These are phyloP conservation scores for Tenthredo amoena DNA, from an alignment of 2,888 invertebrate genomes.

Conservation along the genomic window DNA sequence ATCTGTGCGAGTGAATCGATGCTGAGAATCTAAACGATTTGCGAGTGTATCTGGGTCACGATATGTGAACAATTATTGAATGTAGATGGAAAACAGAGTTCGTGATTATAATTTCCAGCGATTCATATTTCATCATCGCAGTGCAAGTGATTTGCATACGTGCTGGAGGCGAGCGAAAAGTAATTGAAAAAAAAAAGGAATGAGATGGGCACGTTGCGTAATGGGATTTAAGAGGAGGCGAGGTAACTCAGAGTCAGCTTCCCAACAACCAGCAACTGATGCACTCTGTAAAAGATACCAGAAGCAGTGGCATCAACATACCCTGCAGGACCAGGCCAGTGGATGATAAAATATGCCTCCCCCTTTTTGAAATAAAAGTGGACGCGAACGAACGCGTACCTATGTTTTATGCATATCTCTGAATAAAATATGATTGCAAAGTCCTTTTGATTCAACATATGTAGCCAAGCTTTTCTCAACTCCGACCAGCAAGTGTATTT, in stretches of 20 bases:
- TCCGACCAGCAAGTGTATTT: constrained; percentile 45
- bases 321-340: constrained; percentile 43
- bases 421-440: constrained; percentile 72
- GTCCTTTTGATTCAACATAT: constrained; percentile 69
- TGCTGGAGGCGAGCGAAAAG: constrained; percentile 39
- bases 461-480: constrained; percentile 62
- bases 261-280: constrained; percentile 43
- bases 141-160: constrained; percentile 45
- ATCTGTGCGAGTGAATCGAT: neutral
- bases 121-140: constrained; percentile 26
- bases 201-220: constrained; percentile 27
- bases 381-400: constrained; percentile 62
- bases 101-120: neutral
- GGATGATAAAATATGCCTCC: constrained; percentile 61
- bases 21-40: neutral
- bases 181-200: constrained; percentile 42
- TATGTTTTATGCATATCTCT: constrained; percentile 71
- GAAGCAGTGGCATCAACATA: constrained; percentile 33
- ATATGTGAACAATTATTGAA: neutral
- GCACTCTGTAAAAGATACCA: constrained; percentile 42
- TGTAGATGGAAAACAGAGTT: neutral
- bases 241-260: constrained; percentile 45
- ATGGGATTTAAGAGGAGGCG: constrained; percentile 48
- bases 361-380: constrained; percentile 64
- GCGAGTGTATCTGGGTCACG: neutral